Base-by-base conservation (phyloP, 2,113 vertebrate species). In the Lates calcarifer region DNA sequence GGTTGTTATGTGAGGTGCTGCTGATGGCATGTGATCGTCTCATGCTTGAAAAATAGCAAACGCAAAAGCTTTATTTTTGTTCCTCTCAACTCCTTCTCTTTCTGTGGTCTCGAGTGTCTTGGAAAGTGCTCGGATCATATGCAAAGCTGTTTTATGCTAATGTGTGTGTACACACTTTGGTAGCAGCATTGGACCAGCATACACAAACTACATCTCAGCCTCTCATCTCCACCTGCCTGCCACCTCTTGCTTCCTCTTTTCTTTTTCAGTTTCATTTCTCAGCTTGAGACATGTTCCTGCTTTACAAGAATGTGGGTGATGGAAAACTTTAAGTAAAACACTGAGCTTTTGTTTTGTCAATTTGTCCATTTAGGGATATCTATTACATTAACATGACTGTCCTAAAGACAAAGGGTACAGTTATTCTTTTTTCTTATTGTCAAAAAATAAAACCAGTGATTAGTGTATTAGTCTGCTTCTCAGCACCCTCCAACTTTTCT, bases 131-230 rank as follows among this genome's bases (percentile, higher is more conserved):
- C 75, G 85, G 88, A 90, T 91, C 86, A 90, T 89, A 91, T 88
- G 89, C 88, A 91, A 91, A 92, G 90, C 88, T 89, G 82, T 87
- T 92, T 92, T 90, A 93, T 92, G 91, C 87, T 91, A 91, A 91
- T 90, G 73, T 69, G 35, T 85, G 85, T 87, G 83, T 87, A 86
- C 78, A 86, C 82, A 85, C 80, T 86, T 88, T 83, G 74, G 79
- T 83, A 78, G 85, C 56, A 10, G 61, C 64, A 60, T 88, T 31
- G 18, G 74, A 79, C 75, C 66, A 3, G 83, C 75, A 80, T 81
- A 86, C 86, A 88, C 79, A 90, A 87, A 77, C 83, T 84, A 85
- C 82, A 91, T 86, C 79, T 83, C 83, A 90, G 77, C 51, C 77
- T 89, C 35, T 82, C 71, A 56, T 78, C 65, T 79, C 62, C 74